Evolutionary conservation across 1,140 invertebrate species (phyloP), one percentile per base, ranked within the genome.

Genomic region (Dendrolimus punctatus): DNA sequence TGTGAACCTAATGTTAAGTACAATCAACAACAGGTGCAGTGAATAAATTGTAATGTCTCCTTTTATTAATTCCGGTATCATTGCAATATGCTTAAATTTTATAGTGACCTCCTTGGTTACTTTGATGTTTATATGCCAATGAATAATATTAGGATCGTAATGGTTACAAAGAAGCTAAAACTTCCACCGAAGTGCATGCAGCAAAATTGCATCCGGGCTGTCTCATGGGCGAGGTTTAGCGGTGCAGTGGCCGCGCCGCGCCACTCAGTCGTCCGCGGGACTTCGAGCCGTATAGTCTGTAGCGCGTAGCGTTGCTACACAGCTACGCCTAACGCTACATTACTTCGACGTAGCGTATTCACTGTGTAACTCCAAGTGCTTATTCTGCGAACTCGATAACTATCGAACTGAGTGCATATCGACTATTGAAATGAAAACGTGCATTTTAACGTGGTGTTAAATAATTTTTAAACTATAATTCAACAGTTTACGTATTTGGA

Each of bases 181-280:
- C 38, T 23, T 23, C 23, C 23, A 23, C 23, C 23, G 23, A 8
- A 40, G 36, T 6, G 44, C 39, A 7, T 40, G 51, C 36, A 41
- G 49, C 49, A 40, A 9, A 8, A 40, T 50, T 50, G 49, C 49
- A 50, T 10, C n/a, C 39, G 40, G 39, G 39, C 10, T 23, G 23
- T 23, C 23, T 23, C 23, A 23, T 23, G 23, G 9, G 8, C 39
- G 10, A 23, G 39, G 5, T 47, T 39, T n/a, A 40, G 39, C 49
- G 39, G 40, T 50, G 49, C 49, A 50, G 49, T 8, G n/a, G 9
- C 23, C 39, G 49, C 49, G n/a, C n/a, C 43, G n/a, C 43, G 43
- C 23, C n/a, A 41, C 39, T 50, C 49, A 50, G 49, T 50, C 39
- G 39, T 39, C 42, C 37, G 23, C 40, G 49, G 49, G 49, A 9